Base-by-base conservation (phyloP, 2,888 invertebrate genomes). In the Aquatica leii region DNA sequence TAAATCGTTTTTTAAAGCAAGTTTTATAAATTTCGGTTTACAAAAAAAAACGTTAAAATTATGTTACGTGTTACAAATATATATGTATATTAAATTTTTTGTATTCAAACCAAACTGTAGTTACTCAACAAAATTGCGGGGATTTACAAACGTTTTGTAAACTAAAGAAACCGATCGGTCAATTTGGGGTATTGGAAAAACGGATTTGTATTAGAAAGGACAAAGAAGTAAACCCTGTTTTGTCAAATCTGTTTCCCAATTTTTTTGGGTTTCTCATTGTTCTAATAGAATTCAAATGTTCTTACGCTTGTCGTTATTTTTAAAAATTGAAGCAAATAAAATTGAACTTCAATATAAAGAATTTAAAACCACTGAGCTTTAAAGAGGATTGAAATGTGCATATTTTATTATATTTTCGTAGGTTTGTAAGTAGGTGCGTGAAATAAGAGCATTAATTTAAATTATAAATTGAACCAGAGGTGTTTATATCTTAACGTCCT, bases 361-460 rank as follows among this genome's bases (percentile, higher is more conserved):
- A 31, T 31, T 40, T 40, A 40, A 4, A 40, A 11, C 3, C 40
- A 48, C 35, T 46, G 56, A 56, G 46, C 46, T 24, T 20, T 48
- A 56, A 56, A 56, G 56, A 31, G 56, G 56, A 56, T 46, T 56
- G 56, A 43, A 48, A 46, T 43, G 41, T 56, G 46, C 56, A 56
- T 56, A 56, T 56, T 56, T 56, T 48, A 56, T 56, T 43, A 48
- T 34, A 48, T 20, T 46, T 48, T 31, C n/a, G n/a, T n/a, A n/a
- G n/a, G n/a, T 31, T 31, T 8, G 66, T 31, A 9, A 6, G 31
- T 31, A 9, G 31, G 31, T 6, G 31, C 4, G 31, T 31, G 9
- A 31, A 31, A 31, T 31, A 6, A 6, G 9, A 9, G 31, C 31
- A 31, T 31, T 31, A 31, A 9, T 31, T 31, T 31, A 31, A 31